Percentiles rank a stretch among this genome's conserved stretches.
Evolutionary conservation across 2,797 vertebrate species (phyloP).

Genomic region (Astyanax mexicanus): DNA sequence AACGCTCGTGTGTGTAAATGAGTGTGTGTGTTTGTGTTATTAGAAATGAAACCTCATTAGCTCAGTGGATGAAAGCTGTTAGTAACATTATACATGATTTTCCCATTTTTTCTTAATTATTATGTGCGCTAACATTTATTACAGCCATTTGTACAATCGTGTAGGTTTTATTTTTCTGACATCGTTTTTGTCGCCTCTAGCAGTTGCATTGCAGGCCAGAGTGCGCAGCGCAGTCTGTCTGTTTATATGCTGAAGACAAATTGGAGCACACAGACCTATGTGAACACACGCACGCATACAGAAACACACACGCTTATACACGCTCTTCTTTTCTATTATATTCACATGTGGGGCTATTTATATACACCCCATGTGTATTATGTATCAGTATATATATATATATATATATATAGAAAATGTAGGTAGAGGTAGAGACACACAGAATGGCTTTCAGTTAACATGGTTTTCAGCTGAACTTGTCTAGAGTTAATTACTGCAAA

Average conservation of each 20-base stretch:
- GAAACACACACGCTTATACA: no score
- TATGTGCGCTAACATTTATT: background rate
- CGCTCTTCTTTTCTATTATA: no score
- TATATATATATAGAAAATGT: no score
- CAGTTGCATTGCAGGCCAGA: background rate
- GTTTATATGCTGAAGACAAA: background rate
- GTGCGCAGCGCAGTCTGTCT: no score
- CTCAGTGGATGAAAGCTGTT: constrained; percentile 1
- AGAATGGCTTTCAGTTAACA: no score
- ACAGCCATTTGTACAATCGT: background rate
- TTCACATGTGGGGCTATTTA: no score
- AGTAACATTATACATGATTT: background rate
- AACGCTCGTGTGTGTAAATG: constrained; percentile 63
- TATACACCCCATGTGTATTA: no score
- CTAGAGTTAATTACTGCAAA: no score
- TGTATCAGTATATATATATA: background rate
- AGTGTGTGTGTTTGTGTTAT: constrained; percentile 37
- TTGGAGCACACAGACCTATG: background rate
- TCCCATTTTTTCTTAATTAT: background rate
- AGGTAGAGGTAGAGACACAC: no score
- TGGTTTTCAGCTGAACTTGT: no score
- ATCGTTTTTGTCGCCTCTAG: background rate
- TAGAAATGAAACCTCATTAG: background rate
- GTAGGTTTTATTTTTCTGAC: background rate
- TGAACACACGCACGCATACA: no score